Percentiles rank a stretch among this genome's conserved stretches.
Conservation (phyloP, 2,888 invertebrate genomes). For the Rhingia rostrata region DNA sequence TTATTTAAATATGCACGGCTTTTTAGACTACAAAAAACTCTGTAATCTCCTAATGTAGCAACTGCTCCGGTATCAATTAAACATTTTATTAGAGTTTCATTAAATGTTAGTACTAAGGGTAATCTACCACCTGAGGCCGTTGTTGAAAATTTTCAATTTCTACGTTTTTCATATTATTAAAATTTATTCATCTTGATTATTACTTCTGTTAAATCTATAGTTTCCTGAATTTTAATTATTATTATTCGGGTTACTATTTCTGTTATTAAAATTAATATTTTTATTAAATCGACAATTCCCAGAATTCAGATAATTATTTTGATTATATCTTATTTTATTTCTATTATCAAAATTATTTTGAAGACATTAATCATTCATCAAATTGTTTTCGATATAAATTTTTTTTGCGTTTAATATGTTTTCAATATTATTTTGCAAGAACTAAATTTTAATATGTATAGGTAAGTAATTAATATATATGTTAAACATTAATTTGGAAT, state of each 20-base stretch:
- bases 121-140: neutral
- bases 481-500: too few species aligned
- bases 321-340: too few species aligned
- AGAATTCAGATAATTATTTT: too few species aligned
- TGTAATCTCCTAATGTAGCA: too few species aligned
- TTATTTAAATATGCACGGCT: conserved; percentile 3
- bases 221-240: too few species aligned
- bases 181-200: too few species aligned
- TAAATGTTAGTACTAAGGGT: neutral
- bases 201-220: neutral
- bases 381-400: neutral
- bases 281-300: neutral
- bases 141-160: conserved; percentile 19
- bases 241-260: conserved; percentile 1
- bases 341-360: neutral
- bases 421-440: too few species aligned
- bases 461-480: too few species aligned
- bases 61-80: conserved; percentile 21
- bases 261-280: neutral
- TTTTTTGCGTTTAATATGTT: neutral
- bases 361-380: neutral
- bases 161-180: too few species aligned
- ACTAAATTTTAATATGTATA: too few species aligned
- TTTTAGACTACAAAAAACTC: conserved; percentile 2
- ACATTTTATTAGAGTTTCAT: conserved; percentile 5